phyloP scores from a whole-genome alignment of 2,113 vertebrate genomes.

The Ranitomeya variabilis region DNA sequence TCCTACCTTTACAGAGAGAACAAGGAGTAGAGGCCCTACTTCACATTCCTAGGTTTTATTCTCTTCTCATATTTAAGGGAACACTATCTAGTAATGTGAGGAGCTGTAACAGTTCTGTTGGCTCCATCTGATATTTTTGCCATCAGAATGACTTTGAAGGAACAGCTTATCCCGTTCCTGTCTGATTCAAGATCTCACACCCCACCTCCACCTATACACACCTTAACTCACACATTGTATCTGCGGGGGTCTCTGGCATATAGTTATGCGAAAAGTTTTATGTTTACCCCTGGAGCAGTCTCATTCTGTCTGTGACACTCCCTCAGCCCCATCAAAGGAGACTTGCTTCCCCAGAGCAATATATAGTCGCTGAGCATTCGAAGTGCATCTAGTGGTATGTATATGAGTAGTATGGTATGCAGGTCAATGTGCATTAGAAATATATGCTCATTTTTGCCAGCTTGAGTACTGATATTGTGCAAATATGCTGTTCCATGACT shows the following conservation, averaged over 20 bases:
- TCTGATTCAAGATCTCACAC: not conserved
- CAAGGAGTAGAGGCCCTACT: no score
- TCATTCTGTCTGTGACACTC: conserved; percentile 44
- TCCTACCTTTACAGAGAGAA: no score
- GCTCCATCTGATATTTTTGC: not conserved
- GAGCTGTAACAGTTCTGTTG: not conserved
- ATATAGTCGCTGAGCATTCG: not conserved
- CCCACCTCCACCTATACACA: not conserved
- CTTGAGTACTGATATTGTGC: not conserved
- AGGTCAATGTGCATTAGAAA: not conserved
- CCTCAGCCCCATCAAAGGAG: conserved; percentile 22
- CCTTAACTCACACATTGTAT: not conserved
- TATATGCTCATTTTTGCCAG: not conserved
- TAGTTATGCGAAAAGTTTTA: not conserved
- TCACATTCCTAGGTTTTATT: no score
- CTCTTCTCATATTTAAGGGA: no score
- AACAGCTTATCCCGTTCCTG: not conserved
- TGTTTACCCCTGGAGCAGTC: conserved; percentile 45
- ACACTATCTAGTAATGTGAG: no score
- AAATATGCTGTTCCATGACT: not conserved
- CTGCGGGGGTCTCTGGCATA: conserved; percentile 14
- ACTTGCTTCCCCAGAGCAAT: conserved; percentile 22
- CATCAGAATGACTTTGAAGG: not conserved
- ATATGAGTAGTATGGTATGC: not conserved
- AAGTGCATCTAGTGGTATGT: conserved; percentile 7